phyloP scores from a whole-genome alignment of 2,797 vertebrate species.

The Vespertilio murinus region DNA sequence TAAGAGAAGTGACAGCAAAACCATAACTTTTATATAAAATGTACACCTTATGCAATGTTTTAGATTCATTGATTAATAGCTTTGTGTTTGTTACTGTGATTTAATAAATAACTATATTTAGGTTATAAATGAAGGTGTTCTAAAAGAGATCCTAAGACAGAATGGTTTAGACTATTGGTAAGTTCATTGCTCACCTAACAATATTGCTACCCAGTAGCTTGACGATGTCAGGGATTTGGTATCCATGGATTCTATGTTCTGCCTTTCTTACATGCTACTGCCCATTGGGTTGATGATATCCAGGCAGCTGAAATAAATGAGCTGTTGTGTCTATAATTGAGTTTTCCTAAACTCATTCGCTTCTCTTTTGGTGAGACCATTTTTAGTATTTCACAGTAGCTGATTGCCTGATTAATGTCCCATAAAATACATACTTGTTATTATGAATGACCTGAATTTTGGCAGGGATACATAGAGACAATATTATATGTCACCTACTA shows the following conservation, averaged over 20 bases:
- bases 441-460: conserved; percentile 30
- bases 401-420: conserved; percentile 50
- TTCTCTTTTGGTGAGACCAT: neutral
- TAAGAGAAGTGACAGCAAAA: neutral
- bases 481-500: neutral
- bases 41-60: neutral
- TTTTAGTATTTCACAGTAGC: neutral
- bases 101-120: neutral
- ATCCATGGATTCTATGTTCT: neutral
- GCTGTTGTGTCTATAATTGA: neutral
- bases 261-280: neutral
- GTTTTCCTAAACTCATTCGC: neutral
- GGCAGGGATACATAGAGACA: neutral
- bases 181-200: neutral
- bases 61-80: neutral
- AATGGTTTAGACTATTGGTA: neutral
- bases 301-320: neutral
- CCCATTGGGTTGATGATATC: neutral
- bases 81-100: neutral
- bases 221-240: neutral
- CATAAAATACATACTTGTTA: conserved; percentile 27
- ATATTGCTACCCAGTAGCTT: neutral
- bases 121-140: neutral
- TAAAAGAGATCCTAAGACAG: neutral
- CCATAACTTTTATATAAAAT: neutral